A percentile compares a stretch with the other conserved stretches of the same genome.
Evolutionary conservation across 2,888 invertebrate genomes (phyloP).

Genomic region (Aethes cnicana): DNA sequence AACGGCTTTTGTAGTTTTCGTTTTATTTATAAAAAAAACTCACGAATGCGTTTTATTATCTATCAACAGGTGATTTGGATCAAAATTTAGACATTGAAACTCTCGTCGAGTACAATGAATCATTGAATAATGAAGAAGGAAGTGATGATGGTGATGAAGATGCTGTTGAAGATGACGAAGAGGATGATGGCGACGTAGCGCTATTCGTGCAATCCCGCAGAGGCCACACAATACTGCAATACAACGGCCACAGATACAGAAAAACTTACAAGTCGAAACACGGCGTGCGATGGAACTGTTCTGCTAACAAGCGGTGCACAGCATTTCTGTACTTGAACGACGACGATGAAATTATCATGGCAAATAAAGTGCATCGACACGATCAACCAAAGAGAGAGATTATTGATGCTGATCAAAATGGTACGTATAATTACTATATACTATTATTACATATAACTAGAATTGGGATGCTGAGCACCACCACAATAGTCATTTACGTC

Average conservation of each 20-base stretch:
- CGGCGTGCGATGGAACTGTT: constrained; percentile 64
- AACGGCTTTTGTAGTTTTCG: background rate
- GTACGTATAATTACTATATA: constrained; percentile 39
- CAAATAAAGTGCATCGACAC: constrained; percentile 54
- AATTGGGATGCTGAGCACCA: too few relatives aligned
- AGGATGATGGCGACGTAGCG: constrained; percentile 42
- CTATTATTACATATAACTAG: background rate
- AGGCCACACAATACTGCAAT: constrained; percentile 58
- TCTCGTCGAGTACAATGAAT: constrained; percentile 11
- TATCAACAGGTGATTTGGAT: constrained; percentile 17
- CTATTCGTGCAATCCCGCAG: constrained; percentile 53
- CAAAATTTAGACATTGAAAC: constrained; percentile 12
- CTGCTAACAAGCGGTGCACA: constrained; percentile 51
- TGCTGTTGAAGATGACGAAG: constrained; percentile 31
- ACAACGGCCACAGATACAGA: constrained; percentile 58
- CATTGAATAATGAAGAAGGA: constrained; percentile 21
- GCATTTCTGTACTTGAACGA: constrained; percentile 60
- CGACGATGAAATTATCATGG: constrained; percentile 57
- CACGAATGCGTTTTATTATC: background rate
- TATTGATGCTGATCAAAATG: constrained; percentile 41
- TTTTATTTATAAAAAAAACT: background rate
- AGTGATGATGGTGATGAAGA: constrained; percentile 14
- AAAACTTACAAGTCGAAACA: constrained; percentile 53
- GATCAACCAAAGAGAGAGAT: constrained; percentile 36
- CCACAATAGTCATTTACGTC: too few relatives aligned